Base-by-base conservation (phyloP, 2,888 invertebrate species). In the Dolichomitus sp. region DNA sequence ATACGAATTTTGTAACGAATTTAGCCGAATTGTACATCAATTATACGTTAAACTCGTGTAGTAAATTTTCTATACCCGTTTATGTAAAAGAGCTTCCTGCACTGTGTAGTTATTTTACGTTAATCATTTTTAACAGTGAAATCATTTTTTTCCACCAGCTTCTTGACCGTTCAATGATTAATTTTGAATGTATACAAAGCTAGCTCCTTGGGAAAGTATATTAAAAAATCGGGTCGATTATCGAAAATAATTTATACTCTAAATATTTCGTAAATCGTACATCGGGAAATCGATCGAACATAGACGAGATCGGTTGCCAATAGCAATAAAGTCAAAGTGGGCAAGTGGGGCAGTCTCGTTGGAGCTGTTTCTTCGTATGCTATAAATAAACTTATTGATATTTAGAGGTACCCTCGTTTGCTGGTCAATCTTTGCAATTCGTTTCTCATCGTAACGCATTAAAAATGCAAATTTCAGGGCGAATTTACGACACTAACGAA, bases 371-470 rank as follows among this genome's bases (percentile, higher is more conserved):
- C 70, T 68, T 74, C 69, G 69, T 63, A 63, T 59, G 54, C 81
- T 76, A 84, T 84, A 84, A 85, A 85, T 85, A 85, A 81, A 76
- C 72, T 59, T 14, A 42, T 57, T 65, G 66, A 59, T 17, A 40
- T 40, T 42, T 19, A 72, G 40, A 19, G 37, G 40, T 33, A 23
- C 30, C 30, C 23, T 11, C 69, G 27, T 54, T 54, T 54, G 23
- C 33, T 48, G n/a, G 30, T 57, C 23, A 69, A 77, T 59, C 37
- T 48, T 42, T 19, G 17, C 57, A 5, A 70, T 70, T 5, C n/a
- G n/a, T 72, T 50, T 40, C 59, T 5, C 9, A 23, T 59, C 27
- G 57, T 59, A 63, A 42, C 12, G 42, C 14, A 14, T 6, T n/a
- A 40, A 27, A 14, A 45, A 30, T 48, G 42, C 12, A 14, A 33